A percentile compares a stretch with the other conserved stretches of the same genome.
Conservation (phyloP, 1,140 invertebrate genomes). For the Trichogramma pretiosum region DNA sequence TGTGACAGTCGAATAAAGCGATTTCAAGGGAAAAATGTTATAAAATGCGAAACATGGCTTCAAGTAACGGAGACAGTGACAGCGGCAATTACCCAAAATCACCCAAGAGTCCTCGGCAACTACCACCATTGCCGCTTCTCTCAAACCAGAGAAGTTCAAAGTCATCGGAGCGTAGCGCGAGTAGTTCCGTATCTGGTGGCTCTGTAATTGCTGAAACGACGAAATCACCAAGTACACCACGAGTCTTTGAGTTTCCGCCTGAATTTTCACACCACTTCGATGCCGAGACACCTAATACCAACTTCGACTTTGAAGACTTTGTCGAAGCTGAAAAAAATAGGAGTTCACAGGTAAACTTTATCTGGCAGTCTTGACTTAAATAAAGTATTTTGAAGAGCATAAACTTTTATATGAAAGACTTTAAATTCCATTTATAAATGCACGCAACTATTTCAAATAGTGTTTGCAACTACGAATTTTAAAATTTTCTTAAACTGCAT, state of each 20-base stretch:
- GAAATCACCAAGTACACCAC: slow-evolving; percentile 29
- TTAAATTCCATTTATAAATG: too few relatives aligned
- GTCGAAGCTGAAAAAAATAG: slow-evolving; percentile 12
- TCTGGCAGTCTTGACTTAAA: too few relatives aligned
- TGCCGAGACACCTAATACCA: slow-evolving; percentile 28
- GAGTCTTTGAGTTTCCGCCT: slow-evolving; percentile 35
- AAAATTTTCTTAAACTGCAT: too few relatives aligned
- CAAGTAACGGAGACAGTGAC: background rate
- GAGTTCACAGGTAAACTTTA: slow-evolving; percentile 5
- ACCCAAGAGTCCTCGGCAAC: slow-evolving; percentile 22
- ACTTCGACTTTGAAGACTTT: slow-evolving; percentile 33
- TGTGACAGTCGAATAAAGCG: background rate
- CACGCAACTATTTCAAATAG: too few relatives aligned
- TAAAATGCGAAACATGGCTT: too few relatives aligned
- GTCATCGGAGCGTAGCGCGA: slow-evolving; percentile 15
- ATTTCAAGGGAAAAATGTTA: too few relatives aligned
- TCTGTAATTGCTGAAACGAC: too few relatives aligned
- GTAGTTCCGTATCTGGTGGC: too few relatives aligned
- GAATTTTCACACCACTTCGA: slow-evolving; percentile 25
- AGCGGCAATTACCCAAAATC: background rate
- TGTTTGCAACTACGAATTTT: too few relatives aligned
- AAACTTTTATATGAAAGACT: too few relatives aligned
- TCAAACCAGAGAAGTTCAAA: slow-evolving; percentile 22
- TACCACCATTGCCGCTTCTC: slow-evolving; percentile 18
- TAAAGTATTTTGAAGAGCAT: too few relatives aligned